Evolutionary conservation across 2,113 vertebrate genomes (phyloP), one percentile per base, ranked within the genome.

Genomic region (Pandion haliaetus): DNA sequence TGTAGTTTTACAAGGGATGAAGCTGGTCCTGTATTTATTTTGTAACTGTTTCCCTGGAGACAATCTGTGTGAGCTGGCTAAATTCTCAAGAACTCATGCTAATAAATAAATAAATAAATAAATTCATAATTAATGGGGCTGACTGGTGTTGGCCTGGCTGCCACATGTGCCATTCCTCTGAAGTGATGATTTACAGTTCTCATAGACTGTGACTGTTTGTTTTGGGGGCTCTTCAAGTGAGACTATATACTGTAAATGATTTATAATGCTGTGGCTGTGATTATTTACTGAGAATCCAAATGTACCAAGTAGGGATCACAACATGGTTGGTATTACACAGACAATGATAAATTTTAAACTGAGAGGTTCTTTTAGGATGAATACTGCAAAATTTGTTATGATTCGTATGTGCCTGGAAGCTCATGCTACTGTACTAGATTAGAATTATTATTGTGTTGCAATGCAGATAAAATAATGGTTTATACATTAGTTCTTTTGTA

Each of bases 161-260:
- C 55, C 74, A 71, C 36, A 42, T 55, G 20, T 8, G 0, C 71
- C 38, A 23, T 92, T 96, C 32, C 83, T 90, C 66, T 81, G 83
- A 97, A 97, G 83, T 70, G 76, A 52, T 88, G 88, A 92, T 95
- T 96, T 92, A 93, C 79, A 86, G 65, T 93, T 94, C 86, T 90
- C 23, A 14, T 32, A 82, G 67, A 55, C 31, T 38, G 54, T 36
- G 42, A 65, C 14, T 76, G 45, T 95, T 96, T 96, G 63, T 94
- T 94, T 83, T 45, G 42, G 79, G 84, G 69, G 12, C 40, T 96
- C 38, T 86, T 86, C 54, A 69, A 88, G 54, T 71, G 65, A 84
- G 32, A 17, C 42, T 72, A 1, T 82, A 24, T 42, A 34, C 49
- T 62, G 82, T 96, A 95, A 95, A 96, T 82, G 44, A 97, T 97